phyloP scores from a whole-genome alignment of 2,888 invertebrate species.

The Alentia gelatinosa region DNA sequence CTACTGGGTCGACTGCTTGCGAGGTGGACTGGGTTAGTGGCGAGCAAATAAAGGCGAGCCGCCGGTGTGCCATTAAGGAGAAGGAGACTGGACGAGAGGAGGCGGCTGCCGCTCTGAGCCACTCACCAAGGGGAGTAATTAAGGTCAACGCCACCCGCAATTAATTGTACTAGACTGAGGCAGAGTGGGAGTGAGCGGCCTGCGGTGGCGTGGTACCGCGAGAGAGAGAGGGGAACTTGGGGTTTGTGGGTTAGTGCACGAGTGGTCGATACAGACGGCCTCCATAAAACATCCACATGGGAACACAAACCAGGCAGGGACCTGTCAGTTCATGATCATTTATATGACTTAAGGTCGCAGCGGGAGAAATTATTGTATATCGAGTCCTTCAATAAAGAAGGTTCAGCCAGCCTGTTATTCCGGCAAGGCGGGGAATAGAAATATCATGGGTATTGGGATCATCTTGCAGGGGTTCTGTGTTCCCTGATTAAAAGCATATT shows the following conservation, averaged over 20 bases:
- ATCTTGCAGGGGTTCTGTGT: too few relatives aligned
- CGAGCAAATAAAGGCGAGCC: background rate
- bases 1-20: background rate
- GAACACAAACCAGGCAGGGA: background rate
- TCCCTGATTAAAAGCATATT: too few relatives aligned
- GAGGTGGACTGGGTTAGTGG: background rate
- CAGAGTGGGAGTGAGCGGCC: background rate
- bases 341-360: background rate
- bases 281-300: background rate
- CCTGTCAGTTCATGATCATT: background rate
- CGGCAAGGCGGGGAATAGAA: background rate
- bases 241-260: slow-evolving; percentile 10
- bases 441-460: background rate
- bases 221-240: background rate
- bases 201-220: background rate
- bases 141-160: slow-evolving; percentile 4
- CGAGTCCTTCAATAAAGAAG: background rate
- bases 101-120: slow-evolving; percentile 2
- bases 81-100: background rate
- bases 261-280: background rate
- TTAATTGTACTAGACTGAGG: slow-evolving; percentile 2
- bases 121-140: background rate
- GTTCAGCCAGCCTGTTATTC: background rate
- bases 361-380: background rate
- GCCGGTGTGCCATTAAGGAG: background rate